A percentile compares a stretch with the other conserved stretches of the same genome.
Evolutionary conservation across 2,113 vertebrate species (phyloP).

Genomic region (Ornithorhynchus anatinus): DNA sequence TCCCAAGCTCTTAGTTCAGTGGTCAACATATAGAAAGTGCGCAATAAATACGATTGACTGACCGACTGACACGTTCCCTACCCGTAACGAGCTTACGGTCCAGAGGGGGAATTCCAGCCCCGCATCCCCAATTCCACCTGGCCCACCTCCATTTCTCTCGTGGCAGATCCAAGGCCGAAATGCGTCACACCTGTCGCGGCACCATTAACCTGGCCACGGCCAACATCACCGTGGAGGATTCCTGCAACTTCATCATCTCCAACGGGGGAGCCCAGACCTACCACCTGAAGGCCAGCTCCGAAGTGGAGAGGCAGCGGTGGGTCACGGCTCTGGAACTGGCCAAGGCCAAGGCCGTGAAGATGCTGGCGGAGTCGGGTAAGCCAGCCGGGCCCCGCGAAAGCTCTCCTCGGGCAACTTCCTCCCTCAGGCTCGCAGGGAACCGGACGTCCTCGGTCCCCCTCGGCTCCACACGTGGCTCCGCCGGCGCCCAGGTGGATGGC

Average conservation of each 20-base stretch:
- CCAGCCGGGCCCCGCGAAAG: neutral
- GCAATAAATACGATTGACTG: too few relatives aligned
- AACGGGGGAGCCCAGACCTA: constrained; percentile 96
- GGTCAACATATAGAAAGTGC: too few relatives aligned
- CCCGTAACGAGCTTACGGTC: neutral
- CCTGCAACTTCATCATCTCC: constrained; percentile 96
- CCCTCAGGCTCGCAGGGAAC: fast-evolving
- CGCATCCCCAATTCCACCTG: neutral
- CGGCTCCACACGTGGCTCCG: neutral
- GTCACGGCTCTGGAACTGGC: constrained; percentile 94
- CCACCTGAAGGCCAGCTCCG: constrained; percentile 93
- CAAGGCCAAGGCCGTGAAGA: constrained; percentile 92
- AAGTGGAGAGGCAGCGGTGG: constrained; percentile 95
- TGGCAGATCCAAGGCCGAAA: constrained; percentile 91
- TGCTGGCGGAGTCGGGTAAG: constrained; percentile 93
- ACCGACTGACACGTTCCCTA: too few relatives aligned
- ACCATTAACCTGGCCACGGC: constrained; percentile 97
- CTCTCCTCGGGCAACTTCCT: neutral
- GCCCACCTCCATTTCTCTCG: neutral
- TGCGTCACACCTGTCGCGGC: constrained; percentile 95
- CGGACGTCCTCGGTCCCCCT: neutral
- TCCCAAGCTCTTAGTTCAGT: too few relatives aligned
- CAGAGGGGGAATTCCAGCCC: neutral
- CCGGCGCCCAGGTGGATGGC: too few relatives aligned
- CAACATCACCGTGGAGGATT: constrained; percentile 94